Conservation (phyloP, 2,113 vertebrate genomes). For the Cebidichthys violaceus region DNA sequence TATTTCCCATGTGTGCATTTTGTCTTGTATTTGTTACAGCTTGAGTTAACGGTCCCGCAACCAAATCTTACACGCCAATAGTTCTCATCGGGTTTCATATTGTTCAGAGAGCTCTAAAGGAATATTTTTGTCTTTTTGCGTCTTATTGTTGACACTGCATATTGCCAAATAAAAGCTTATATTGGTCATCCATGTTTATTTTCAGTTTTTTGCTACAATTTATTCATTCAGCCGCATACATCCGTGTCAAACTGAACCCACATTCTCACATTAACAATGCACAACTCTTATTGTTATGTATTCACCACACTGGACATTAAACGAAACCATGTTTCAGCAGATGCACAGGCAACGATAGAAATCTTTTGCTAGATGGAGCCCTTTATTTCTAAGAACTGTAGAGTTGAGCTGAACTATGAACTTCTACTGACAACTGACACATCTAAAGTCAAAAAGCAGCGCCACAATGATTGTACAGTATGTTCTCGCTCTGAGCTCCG, state of each 20-base stretch:
- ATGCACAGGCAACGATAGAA: neutral
- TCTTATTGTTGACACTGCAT: neutral
- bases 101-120: conserved; percentile 1
- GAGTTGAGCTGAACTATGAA: conserved; percentile 20
- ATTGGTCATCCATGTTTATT: neutral
- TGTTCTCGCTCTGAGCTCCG: conserved; percentile 22
- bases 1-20: conserved; percentile 33
- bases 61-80: conserved; percentile 1
- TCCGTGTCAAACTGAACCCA: neutral
- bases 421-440: conserved; percentile 24
- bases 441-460: conserved; percentile 28
- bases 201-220: too few relatives aligned
- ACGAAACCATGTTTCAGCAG: neutral
- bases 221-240: neutral
- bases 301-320: conserved; percentile 4
- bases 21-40: conserved; percentile 15
- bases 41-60: neutral
- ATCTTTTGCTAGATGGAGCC: neutral
- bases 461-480: conserved; percentile 42
- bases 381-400: neutral
- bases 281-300: neutral
- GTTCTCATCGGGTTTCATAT: conserved; percentile 13
- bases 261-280: neutral
- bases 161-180: neutral
- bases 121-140: neutral